Conservation (phyloP, 2,113 vertebrate genomes). For the Tyto alba region DNA sequence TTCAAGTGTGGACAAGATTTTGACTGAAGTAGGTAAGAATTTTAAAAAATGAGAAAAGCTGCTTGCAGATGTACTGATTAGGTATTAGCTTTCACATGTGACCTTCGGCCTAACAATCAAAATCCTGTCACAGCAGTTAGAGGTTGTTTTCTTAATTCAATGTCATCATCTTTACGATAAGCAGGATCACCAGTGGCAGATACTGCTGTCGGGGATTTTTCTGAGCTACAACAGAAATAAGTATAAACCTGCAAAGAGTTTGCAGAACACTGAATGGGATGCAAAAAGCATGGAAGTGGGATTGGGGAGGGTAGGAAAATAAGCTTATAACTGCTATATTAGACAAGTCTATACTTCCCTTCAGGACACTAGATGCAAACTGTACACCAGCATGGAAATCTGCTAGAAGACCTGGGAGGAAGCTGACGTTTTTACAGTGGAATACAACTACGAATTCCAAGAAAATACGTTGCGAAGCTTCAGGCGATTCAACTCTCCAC, state of each 20-base stretch:
- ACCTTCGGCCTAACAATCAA: constrained; percentile 80
- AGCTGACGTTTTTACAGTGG: background rate
- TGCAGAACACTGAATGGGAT: background rate
- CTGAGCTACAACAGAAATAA: background rate
- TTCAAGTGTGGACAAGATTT: constrained; percentile 34
- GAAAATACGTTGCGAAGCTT: background rate
- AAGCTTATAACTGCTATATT: background rate
- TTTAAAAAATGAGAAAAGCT: constrained; percentile 20
- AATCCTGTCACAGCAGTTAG: constrained; percentile 78
- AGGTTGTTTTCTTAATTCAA: constrained; percentile 69
- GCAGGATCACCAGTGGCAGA: background rate
- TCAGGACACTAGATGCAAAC: constrained; percentile 18
- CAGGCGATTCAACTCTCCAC: background rate
- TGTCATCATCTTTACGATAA: background rate
- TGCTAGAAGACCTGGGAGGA: constrained; percentile 13
- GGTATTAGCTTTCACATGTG: constrained; percentile 78
- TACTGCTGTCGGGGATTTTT: background rate
- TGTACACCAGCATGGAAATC: background rate
- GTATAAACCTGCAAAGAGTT: background rate
- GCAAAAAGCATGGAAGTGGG: background rate
- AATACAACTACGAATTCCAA: constrained; percentile 31
- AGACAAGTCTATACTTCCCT: constrained; percentile 41
- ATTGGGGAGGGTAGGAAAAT: background rate
- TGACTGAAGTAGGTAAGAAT: constrained; percentile 63
- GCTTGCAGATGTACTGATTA: constrained; percentile 76